Conservation (phyloP, 37 sponge, comb jelly and placozoan genomes). For the Chondrilla cf. caribensis region DNA sequence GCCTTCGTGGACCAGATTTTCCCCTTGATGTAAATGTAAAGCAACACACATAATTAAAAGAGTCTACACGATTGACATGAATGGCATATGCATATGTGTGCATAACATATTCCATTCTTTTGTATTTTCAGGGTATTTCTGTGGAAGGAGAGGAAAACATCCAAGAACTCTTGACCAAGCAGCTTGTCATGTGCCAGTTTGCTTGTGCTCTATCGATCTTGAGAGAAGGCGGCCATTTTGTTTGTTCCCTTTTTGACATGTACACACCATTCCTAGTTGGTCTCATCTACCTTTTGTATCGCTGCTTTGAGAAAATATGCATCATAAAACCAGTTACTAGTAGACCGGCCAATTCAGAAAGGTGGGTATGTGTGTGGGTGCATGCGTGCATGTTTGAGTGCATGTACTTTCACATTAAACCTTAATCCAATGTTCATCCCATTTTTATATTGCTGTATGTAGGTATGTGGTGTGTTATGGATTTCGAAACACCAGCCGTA, state of each 20-base stretch:
- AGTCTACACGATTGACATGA: no score
- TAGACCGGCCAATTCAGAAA: constrained; percentile 96
- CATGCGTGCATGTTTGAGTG: no score
- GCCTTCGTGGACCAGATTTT: no score
- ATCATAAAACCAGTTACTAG: constrained; percentile 94
- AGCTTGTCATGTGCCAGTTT: constrained; percentile 94
- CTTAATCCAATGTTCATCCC: no score
- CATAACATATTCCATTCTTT: no score
- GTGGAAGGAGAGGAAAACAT: constrained; percentile 94
- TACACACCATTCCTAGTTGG: constrained; percentile 95
- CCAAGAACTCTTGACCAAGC: constrained; percentile 89
- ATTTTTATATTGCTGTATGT: no score
- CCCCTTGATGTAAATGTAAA: no score
- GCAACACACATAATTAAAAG: no score
- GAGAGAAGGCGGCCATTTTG: constrained; percentile 85
- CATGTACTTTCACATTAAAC: no score
- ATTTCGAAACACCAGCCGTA: not conserved
- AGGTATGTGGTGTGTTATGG: constrained; percentile 86
- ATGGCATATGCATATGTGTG: no score
- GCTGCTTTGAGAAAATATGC: constrained; percentile 76
- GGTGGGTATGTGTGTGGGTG: constrained; percentile 36
- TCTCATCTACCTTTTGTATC: constrained; percentile 86
- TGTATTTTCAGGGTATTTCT: constrained; percentile 74
- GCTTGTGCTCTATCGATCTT: constrained; percentile 82
- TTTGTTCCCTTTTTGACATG: constrained; percentile 92